Percentiles rank a stretch among this genome's conserved stretches.
Conservation (phyloP, 2,888 invertebrate genomes). For the Polyommatus iphigenia region DNA sequence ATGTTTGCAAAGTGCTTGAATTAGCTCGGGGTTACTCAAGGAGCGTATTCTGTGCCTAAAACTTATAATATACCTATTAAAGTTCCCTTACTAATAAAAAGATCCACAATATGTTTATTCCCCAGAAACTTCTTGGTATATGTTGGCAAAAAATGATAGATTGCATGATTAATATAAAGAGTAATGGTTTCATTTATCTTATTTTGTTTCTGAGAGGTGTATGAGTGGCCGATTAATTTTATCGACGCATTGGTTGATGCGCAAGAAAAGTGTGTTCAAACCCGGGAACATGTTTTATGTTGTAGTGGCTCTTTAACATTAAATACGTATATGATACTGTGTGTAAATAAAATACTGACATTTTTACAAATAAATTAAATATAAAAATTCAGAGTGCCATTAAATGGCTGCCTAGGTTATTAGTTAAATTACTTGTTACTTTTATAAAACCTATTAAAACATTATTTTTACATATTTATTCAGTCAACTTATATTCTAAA, state of each 20-base stretch:
- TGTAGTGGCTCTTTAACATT: background rate
- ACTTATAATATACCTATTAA: background rate
- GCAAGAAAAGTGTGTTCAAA: background rate
- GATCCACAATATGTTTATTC: background rate
- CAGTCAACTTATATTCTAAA: too few relatives aligned
- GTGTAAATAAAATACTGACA: too few relatives aligned
- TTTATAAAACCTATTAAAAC: too few relatives aligned
- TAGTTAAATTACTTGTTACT: too few relatives aligned
- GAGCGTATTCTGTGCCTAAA: too few relatives aligned
- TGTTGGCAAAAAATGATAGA: background rate
- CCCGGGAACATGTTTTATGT: background rate
- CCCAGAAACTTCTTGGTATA: background rate
- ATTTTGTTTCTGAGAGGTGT: background rate
- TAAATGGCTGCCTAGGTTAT: too few relatives aligned
- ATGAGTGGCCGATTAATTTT: background rate
- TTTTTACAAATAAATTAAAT: too few relatives aligned
- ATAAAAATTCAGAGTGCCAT: too few relatives aligned
- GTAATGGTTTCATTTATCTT: background rate
- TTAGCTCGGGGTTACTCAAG: too few relatives aligned
- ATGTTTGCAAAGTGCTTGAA: too few relatives aligned
- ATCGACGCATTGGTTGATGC: background rate
- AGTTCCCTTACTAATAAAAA: background rate
- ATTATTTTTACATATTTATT: too few relatives aligned
- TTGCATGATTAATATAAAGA: background rate
- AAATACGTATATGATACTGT: too few relatives aligned